Evolutionary conservation across 2,797 vertebrate species (phyloP), one percentile per base, ranked within the genome.

Genomic region (Acipenser transmontanus): DNA sequence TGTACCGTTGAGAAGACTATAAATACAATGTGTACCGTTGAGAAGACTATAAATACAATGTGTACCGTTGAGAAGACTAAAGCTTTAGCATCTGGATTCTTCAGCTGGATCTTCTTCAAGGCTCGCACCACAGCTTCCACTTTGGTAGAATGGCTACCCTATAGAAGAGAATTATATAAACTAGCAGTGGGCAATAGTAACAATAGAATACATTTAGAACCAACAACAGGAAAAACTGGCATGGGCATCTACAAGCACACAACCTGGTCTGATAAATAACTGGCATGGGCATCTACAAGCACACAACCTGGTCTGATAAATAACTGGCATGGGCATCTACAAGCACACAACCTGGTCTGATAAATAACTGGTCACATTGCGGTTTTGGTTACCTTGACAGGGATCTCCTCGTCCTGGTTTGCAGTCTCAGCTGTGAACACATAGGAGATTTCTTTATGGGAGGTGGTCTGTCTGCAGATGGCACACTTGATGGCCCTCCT

Each of bases 81-180:
- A 13, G 96, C 93, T 84, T 99, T 99, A 68, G 97, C 95, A 12
- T 93, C 92, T 0, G 93, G 92, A 74, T 98, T 89, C 70, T 84
- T 90, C 65, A 82, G 85, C 67, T 98, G 95, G 75, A 99, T 97
- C 91, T 92, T 96, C 87, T 94, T 96, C 74, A 99, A 86, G 0
- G 94, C 95, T 84, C 96, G 88, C 73, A 99, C 90, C 70, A 99
- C 95, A 6, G 97, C 97, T 84, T 99, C 97, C 73, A 99, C 97
- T 87, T 99, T 99, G 71, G 97, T 99, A 0, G 97, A 99, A 80
- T 99, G 96, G 75, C 97, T 99, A 76, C 97, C 97, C 97, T 99
- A 78, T 76, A n/a, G 70, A 60, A 73, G 68, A 73, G 47, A 72
- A 75, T 71, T 61, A 62, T 9, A 68, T 0, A 62, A 64, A 9